Conservation (phyloP, 2,113 vertebrate species). For the Toxostoma redivivum region DNA sequence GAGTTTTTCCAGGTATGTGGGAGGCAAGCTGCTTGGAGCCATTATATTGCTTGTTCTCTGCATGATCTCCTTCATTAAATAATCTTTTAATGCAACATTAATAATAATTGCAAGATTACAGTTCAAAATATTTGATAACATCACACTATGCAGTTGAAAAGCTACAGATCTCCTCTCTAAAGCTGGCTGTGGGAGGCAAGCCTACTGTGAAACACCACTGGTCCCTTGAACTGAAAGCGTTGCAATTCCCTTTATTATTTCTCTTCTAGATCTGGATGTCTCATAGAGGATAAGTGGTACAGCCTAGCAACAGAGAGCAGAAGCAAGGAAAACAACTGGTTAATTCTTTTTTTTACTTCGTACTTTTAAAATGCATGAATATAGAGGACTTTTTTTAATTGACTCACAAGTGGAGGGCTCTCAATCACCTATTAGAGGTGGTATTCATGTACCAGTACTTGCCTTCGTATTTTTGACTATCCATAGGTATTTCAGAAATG, state of each 20-base stretch:
- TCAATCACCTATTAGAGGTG: background rate
- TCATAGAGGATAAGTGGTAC: background rate
- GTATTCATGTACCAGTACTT: background rate
- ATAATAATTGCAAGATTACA: slow-evolving; percentile 75
- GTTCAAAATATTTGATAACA: slow-evolving; percentile 78
- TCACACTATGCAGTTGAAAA: slow-evolving; percentile 58
- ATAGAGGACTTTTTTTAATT: background rate
- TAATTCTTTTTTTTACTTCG: background rate
- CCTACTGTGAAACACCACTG: slow-evolving; percentile 5
- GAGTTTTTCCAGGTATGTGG: slow-evolving; percentile 73
- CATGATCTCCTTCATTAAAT: slow-evolving; percentile 75
- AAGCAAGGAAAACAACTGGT: background rate
- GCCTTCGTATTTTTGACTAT: background rate
- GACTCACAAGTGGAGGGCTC: background rate
- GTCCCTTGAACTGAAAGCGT: background rate
- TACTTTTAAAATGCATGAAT: background rate
- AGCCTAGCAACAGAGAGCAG: background rate
- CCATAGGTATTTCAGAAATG: background rate
- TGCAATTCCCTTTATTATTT: background rate
- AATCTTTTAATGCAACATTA: slow-evolving; percentile 77
- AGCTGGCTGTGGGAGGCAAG: slow-evolving; percentile 50
- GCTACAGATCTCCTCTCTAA: slow-evolving; percentile 53
- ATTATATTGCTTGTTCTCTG: slow-evolving; percentile 70
- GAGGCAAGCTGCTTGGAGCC: slow-evolving; percentile 68
- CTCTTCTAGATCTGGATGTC: background rate